Conservation (phyloP, 2,113 vertebrate species). For the Puntigrus tetrazona region DNA sequence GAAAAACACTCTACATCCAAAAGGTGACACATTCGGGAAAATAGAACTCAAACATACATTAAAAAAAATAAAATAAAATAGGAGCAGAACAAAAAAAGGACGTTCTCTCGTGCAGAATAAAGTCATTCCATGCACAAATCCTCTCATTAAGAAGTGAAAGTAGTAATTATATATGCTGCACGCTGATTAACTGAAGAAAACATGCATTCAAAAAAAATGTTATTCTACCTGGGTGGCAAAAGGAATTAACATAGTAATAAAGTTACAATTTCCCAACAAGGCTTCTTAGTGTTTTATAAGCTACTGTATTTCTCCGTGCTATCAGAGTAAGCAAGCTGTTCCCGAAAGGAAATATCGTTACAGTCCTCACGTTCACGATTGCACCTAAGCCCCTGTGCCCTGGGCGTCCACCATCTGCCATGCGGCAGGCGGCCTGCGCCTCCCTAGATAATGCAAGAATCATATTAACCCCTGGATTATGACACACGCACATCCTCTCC, state of each 20-base stretch:
- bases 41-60: neutral
- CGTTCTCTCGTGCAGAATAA: neutral
- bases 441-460: constrained; percentile 24
- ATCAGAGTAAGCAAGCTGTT: constrained; percentile 1
- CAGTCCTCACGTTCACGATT: constrained; percentile 19
- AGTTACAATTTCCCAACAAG: constrained; percentile 17
- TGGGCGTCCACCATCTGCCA: constrained; percentile 49
- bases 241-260: neutral
- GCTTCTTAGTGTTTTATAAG: neutral
- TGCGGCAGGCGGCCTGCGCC: constrained; percentile 1
- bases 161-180: neutral
- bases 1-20: neutral
- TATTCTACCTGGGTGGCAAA: neutral
- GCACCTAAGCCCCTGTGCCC: constrained; percentile 19
- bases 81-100: neutral
- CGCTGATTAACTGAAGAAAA: neutral
- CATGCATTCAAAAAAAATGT: neutral
- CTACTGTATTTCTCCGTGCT: constrained; percentile 1
- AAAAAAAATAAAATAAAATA: too few species aligned
- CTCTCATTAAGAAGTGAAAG: neutral
- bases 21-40: neutral
- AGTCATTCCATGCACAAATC: neutral
- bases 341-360: constrained; percentile 17
- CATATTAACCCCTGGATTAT: constrained; percentile 38
- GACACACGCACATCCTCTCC: constrained; percentile 23